Conservation (phyloP, 1,140 invertebrate genomes). For the Penaeus japonicus region DNA sequence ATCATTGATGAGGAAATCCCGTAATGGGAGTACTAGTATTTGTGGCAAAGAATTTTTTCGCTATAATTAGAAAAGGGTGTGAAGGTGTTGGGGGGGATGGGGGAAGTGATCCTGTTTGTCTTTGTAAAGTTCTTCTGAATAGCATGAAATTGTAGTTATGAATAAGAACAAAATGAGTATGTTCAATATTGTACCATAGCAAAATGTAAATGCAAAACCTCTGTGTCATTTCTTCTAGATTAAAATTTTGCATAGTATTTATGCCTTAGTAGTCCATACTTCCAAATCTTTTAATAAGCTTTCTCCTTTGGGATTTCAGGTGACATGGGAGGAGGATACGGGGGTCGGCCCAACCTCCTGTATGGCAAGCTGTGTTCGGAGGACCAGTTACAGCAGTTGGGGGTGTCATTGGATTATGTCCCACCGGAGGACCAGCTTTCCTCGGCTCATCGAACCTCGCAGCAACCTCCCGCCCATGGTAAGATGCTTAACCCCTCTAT, state of each 20-base stretch:
- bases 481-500: neutral
- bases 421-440: constrained; percentile 36
- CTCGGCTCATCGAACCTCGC: constrained; percentile 35
- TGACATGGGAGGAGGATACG: constrained; percentile 56
- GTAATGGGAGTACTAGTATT: too few species aligned
- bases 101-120: too few species aligned
- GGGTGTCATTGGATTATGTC: constrained; percentile 44
- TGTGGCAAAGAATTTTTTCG: too few species aligned
- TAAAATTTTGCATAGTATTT: neutral
- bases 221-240: neutral
- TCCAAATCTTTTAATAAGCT: neutral
- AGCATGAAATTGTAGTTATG: too few species aligned
- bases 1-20: neutral
- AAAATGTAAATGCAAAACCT: neutral
- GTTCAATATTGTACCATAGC: too few species aligned
- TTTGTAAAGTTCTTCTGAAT: too few species aligned
- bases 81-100: too few species aligned
- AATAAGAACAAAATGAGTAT: neutral
- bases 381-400: constrained; percentile 57
- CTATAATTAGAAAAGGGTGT: too few species aligned
- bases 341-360: constrained; percentile 49
- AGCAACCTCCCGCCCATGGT: constrained; percentile 47
- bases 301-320: constrained; percentile 18
- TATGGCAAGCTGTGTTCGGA: constrained; percentile 59
- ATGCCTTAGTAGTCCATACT: neutral